These are phyloP conservation scores for Orbicella faveolata DNA, from an alignment of 64 coral and sea anemone species.

Conservation along the genomic window DNA sequence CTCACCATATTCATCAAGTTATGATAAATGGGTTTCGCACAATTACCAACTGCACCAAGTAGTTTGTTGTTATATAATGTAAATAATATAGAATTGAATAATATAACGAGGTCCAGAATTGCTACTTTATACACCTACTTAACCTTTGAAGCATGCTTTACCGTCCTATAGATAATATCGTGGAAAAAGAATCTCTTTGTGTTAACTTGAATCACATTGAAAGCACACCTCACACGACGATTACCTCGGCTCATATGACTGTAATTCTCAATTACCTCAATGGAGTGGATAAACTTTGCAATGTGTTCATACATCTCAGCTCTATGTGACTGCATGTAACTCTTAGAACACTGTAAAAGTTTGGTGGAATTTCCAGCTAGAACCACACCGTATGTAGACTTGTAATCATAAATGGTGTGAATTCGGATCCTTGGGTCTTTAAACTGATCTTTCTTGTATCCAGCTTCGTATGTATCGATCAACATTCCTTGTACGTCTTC, in stretches of 20 bases:
- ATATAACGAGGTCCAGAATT: too few species aligned
- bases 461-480: conserved; percentile 51
- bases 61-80: too few species aligned
- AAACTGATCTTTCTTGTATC: conserved; percentile 36
- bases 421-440: conserved; percentile 12
- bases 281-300: conserved; percentile 17
- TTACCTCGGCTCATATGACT: too few species aligned
- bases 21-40: too few species aligned
- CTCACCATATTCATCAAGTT: not conserved
- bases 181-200: not conserved
- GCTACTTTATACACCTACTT: too few species aligned
- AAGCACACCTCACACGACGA: too few species aligned
- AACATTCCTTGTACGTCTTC: conserved; percentile 29
- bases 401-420: conserved; percentile 39
- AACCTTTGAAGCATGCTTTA: too few species aligned
- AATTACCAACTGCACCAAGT: too few species aligned
- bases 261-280: conserved; percentile 10
- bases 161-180: too few species aligned
- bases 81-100: too few species aligned
- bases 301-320: conserved; percentile 49
- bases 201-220: not conserved
- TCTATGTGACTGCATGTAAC: conserved; percentile 20
- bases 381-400: conserved; percentile 47
- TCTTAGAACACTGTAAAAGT: conserved; percentile 30
- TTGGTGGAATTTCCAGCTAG: conserved; percentile 32